Evolutionary conservation across 2,113 vertebrate species (phyloP), one percentile per base, ranked within the genome.

Genomic region (Oreotrochilus melanogaster): DNA sequence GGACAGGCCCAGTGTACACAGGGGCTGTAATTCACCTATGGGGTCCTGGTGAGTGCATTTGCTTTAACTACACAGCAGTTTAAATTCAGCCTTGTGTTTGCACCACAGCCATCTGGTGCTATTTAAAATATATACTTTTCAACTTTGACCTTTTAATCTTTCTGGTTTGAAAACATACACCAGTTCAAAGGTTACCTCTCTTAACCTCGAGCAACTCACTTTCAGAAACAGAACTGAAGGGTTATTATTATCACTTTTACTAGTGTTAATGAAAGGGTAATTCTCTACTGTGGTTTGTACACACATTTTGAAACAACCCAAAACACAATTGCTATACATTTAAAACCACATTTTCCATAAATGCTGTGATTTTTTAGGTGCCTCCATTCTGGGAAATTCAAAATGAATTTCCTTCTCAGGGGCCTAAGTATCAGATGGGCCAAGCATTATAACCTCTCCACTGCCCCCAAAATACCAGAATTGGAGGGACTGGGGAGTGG

Each of bases 51-150:
- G 9, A 75, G 61, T 89, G 67, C 92, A 51, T 67, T 57, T 60
- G 71, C 89, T 39, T 86, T 76, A 82, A 58, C 78, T 73, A 61
- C 95, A 65, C 57, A 16, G 58, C 87, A 53, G 51, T 53, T 92
- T 82, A 78, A 69, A 62, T 96, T 81, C 93, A 88, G 78, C 92
- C 64, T 67, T 64, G 73, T 69, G 50, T 93, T 90, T 74, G 66
- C 90, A 70, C 27, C 90, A 91, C 71, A 27, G 78, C 73, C 75
- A 95, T 83, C 94, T 89, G 72, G 89, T 95, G 65, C 66, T 94
- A 69, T 95, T 97, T 94, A 96, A 95, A 95, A 92, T 72, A 97
- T 47, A 95, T 93, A 94, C 91, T 95, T 95, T 95, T 94, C 93
- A 96, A 95, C 95, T 92, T 75, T 92, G 93, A 94, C 95, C 91